Base-by-base conservation (phyloP, 2,113 vertebrate species). In the Cryptotis parvus region DNA sequence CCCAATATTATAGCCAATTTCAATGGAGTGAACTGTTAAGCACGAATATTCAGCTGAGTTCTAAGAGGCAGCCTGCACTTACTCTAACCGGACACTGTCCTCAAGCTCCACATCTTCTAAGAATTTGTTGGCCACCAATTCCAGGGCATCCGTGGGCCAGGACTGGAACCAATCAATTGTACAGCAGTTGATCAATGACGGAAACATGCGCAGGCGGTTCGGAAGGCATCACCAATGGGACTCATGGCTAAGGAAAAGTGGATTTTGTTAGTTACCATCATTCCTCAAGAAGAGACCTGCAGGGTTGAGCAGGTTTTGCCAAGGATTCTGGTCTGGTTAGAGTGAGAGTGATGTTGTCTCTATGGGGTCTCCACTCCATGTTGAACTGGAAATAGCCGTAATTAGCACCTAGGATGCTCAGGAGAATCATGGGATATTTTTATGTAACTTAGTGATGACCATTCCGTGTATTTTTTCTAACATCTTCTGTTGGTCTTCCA, bases 151-250 rank as follows among this genome's bases (percentile, higher is more conserved):
- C 2, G 97, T 98, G 66, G 99, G 99, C 99, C 99, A 99, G 29
- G 97, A 97, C 79, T 99, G 98, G 97, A 99, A 99, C 99, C 99
- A 99, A 85, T 99, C 99, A 83, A 99, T 99, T 33, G 99, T 99
- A 93, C 99, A 99, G 96, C 99, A 99, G 95, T 99, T 99, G 97
- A 99, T 99, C 49, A 99, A 97, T 0, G 99, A 99, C 9, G 99
- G 99, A 93, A 99, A 99, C 99, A 99, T 99, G 43, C 99, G 96
- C 10, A 99, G 97, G 33, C 98, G 98, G 96, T 99, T 99, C 99
- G 98, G 96, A 99, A 99, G n/a, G 98, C 97, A 11, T 99, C 98
- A 35, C 99, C 99, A n/a, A 99, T 98, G 20, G 99, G 99, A 95
- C 98, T 99, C 98, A 99, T 98, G 58, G 99, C 99, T 99, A 93